Evolutionary conservation across 2,113 vertebrate species (phyloP).

Genomic region (Petaurus breviceps): DNA sequence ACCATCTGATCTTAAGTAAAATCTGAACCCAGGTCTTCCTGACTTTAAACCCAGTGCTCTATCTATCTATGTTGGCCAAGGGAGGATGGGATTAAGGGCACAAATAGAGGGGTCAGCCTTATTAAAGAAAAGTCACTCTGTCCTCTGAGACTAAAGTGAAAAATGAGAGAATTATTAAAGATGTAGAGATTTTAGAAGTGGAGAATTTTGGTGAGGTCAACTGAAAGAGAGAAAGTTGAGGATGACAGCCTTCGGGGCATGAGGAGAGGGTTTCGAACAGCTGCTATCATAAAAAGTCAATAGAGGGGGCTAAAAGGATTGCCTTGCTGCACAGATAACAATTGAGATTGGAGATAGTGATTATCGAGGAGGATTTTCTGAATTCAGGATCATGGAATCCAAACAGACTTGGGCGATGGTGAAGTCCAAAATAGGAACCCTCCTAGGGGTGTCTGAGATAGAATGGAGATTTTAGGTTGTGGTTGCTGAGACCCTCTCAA

Average conservation of each 20-base stretch:
- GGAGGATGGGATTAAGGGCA: background rate
- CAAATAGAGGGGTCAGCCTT: background rate
- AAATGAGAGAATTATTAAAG: background rate
- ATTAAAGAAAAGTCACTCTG: background rate
- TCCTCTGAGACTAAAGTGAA: background rate
- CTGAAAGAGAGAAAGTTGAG: background rate
- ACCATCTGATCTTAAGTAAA: background rate
- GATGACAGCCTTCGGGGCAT: background rate
- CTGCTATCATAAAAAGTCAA: background rate
- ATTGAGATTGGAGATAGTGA: background rate
- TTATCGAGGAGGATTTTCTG: background rate
- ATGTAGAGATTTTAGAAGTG: background rate
- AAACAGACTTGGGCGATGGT: background rate
- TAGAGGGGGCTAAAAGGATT: background rate
- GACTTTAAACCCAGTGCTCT: background rate
- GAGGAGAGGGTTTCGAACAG: background rate
- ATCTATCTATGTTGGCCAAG: background rate
- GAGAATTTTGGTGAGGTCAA: background rate
- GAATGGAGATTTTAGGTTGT: background rate
- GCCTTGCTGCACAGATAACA: background rate
- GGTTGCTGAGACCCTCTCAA: background rate
- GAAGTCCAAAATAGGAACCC: background rate
- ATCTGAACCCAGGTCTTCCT: background rate
- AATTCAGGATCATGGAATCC: background rate
- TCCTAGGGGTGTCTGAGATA: background rate